A percentile compares a stretch with the other conserved stretches of the same genome.
Conservation (phyloP, 2,113 vertebrate species). For the Vulpes vulpes region DNA sequence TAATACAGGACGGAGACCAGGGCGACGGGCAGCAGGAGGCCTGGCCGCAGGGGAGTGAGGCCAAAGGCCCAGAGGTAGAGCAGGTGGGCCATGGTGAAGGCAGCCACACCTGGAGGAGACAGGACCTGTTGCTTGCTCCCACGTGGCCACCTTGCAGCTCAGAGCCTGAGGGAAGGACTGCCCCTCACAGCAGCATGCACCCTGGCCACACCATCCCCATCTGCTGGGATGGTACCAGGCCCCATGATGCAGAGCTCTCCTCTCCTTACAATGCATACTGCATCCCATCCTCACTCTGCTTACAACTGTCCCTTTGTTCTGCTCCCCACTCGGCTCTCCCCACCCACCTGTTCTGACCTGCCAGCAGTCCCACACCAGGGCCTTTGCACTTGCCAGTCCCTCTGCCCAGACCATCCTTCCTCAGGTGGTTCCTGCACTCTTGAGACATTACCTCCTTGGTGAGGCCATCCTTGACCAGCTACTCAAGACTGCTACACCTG, state of each 20-base stretch:
- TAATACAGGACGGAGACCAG: conserved; percentile 50
- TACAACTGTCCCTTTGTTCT: accelerated
- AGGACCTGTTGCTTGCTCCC: not conserved
- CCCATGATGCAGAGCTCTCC: not conserved
- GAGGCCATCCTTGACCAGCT: not conserved
- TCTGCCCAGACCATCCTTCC: not conserved
- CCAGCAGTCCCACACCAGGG: not conserved
- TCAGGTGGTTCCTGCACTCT: not conserved
- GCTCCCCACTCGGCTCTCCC: not conserved
- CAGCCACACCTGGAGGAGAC: conserved; percentile 88
- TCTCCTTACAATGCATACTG: not conserved
- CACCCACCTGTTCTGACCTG: not conserved
- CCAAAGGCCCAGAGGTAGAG: conserved; percentile 89
- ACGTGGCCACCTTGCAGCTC: accelerated
- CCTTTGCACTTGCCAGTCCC: not conserved
- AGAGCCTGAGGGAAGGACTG: accelerated
- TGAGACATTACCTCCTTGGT: not conserved
- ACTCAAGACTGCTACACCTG: accelerated
- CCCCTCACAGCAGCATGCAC: not conserved
- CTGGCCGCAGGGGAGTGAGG: conserved; percentile 68
- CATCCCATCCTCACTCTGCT: accelerated
- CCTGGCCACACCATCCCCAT: accelerated
- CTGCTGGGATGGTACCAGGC: not conserved
- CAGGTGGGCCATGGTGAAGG: conserved; percentile 89
- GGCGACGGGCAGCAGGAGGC: conserved; percentile 66